phyloP scores from a whole-genome alignment of 2,888 invertebrate species.

The Ischnus inquisitorius region DNA sequence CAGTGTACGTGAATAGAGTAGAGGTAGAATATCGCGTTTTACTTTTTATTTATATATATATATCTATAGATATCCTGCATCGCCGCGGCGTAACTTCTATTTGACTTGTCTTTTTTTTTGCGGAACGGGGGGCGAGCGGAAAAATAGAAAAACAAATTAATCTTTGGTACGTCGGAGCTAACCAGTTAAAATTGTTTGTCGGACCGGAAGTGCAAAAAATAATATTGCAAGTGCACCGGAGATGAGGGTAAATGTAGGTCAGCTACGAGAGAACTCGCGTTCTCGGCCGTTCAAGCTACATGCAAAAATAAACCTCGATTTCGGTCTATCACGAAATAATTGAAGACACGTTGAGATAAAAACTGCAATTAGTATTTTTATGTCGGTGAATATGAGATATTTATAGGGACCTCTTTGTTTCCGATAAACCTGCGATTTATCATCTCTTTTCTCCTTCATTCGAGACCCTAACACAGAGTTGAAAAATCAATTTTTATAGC shows the following conservation, averaged over 20 bases:
- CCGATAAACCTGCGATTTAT: no score
- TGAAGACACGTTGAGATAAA: no score
- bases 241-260: slow-evolving; percentile 1
- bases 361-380: no score
- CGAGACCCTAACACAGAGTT: not conserved
- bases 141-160: slow-evolving; percentile 39
- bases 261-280: not conserved
- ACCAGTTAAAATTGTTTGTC: slow-evolving; percentile 5
- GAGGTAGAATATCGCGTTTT: slow-evolving; percentile 6
- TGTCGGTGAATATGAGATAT: no score
- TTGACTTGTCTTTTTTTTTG: slow-evolving; percentile 4
- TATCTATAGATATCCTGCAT: not conserved
- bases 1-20: not conserved
- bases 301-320: not conserved
- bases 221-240: not conserved
- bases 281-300: no score
- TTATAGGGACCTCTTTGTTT: no score
- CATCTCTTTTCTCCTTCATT: no score
- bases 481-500: not conserved
- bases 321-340: no score
- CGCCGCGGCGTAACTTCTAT: not conserved
- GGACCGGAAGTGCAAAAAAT: slow-evolving; percentile 4
- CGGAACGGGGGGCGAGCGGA: no score
- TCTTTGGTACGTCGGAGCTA: not conserved
- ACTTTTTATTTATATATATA: slow-evolving; percentile 34